Evolutionary conservation across 1,140 invertebrate genomes (phyloP).

Genomic region (Drosophila mayri): DNA sequence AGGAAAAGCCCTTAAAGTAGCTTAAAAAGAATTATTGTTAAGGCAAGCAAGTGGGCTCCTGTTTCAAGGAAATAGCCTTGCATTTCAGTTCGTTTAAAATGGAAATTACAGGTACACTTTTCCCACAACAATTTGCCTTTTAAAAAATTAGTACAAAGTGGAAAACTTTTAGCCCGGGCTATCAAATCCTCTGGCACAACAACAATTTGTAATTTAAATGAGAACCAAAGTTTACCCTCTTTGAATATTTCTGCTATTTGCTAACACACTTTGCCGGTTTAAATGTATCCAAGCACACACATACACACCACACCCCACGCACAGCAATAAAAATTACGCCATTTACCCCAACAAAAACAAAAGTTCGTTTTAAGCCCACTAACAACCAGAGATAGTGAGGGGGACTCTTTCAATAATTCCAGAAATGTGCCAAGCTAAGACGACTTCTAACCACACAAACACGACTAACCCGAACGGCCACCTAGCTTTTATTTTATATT

Average conservation of each 20-base stretch:
- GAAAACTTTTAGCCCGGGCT: background rate
- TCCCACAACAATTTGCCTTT: background rate
- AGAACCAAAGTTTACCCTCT: constrained; percentile 4
- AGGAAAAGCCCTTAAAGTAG: background rate
- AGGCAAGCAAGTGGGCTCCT: background rate
- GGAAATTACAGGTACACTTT: background rate
- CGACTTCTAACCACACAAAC: constrained; percentile 16
- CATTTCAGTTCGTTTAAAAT: background rate
- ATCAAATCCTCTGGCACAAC: background rate
- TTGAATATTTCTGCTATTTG: constrained; percentile 37
- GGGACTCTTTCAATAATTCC: background rate
- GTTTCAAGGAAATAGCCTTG: background rate
- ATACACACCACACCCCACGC: constrained; percentile 5
- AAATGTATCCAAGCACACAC: constrained; percentile 32
- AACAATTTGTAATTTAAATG: constrained; percentile 8
- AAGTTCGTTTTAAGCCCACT: constrained; percentile 39
- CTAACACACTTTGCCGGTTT: constrained; percentile 61
- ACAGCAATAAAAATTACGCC: constrained; percentile 59
- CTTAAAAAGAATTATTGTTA: background rate
- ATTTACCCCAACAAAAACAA: constrained; percentile 20
- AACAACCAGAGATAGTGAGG: constrained; percentile 31
- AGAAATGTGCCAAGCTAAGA: constrained; percentile 1
- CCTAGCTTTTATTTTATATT: constrained; percentile 6
- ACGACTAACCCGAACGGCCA: constrained; percentile 36
- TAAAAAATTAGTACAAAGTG: constrained; percentile 4